Percentiles rank a stretch among this genome's conserved stretches.
These are phyloP conservation scores for Rhabdophis nuchalis DNA, from an alignment of 2,797 vertebrate species.

Conservation along the genomic window DNA sequence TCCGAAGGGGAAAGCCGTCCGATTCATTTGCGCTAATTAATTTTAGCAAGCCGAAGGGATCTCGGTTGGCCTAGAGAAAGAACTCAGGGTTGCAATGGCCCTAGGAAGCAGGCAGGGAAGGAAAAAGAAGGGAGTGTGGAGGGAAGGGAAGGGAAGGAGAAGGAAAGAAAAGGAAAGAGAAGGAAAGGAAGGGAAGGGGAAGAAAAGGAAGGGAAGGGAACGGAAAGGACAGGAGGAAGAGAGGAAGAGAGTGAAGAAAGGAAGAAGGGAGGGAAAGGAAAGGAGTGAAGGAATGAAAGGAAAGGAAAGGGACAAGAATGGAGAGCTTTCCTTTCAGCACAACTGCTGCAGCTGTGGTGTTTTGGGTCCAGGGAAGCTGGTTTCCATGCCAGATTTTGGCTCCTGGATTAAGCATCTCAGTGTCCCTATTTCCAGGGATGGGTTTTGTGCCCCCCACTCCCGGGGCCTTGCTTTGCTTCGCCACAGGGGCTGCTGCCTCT, in stretches of 20 bases:
- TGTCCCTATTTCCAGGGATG: background rate
- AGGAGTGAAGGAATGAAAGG: background rate
- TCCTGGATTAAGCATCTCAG: background rate
- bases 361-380: background rate
- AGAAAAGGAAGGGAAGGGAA: background rate
- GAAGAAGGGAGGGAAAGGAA: background rate
- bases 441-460: background rate
- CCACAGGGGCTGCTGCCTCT: background rate
- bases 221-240: no score
- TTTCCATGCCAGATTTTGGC: background rate
- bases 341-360: background rate
- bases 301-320: background rate
- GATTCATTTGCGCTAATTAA: slow-evolving; percentile 10
- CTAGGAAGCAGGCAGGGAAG: background rate
- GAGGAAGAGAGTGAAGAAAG: no score
- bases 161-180: background rate
- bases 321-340: background rate
- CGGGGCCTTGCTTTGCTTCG: background rate
- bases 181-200: background rate
- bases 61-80: background rate
- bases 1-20: background rate
- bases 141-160: background rate
- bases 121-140: background rate
- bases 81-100: background rate
- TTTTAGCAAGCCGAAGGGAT: slow-evolving; percentile 8